Conservation (phyloP, 2,113 vertebrate species). For the Microtus pennsylvanicus region DNA sequence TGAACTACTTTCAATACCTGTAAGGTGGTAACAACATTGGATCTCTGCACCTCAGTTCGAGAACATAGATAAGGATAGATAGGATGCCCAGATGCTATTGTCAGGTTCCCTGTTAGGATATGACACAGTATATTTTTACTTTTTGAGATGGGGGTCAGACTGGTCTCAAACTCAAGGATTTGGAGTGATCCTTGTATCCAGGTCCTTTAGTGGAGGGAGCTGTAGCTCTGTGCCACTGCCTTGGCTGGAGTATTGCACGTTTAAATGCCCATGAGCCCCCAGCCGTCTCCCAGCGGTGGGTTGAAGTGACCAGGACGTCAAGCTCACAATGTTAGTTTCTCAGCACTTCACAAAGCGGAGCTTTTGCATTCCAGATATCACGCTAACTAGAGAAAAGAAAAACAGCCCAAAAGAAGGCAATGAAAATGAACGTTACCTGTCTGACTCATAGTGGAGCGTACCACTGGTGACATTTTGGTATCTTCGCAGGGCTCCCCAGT, state of each 20-base stretch:
- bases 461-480: background rate
- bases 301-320: background rate
- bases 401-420: background rate
- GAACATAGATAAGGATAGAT: slow-evolving; percentile 49
- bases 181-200: background rate
- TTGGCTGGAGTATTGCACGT: too few relatives aligned
- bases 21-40: background rate
- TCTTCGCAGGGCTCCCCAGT: background rate
- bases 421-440: background rate
- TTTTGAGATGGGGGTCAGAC: background rate
- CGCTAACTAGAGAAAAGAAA: slow-evolving; percentile 5
- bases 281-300: background rate
- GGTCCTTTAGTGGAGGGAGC: background rate
- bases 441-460: background rate
- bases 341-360: background rate
- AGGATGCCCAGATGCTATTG: background rate
- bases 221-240: background rate
- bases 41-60: slow-evolving; percentile 35
- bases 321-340: background rate
- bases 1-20: slow-evolving; percentile 20
- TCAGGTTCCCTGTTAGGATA: background rate
- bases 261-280: background rate
- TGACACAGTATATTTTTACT: background rate
- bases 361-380: background rate
- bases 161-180: background rate